These are phyloP conservation scores for Musca domestica DNA, from an alignment of 1,140 invertebrate genomes.

Conservation along the genomic window DNA sequence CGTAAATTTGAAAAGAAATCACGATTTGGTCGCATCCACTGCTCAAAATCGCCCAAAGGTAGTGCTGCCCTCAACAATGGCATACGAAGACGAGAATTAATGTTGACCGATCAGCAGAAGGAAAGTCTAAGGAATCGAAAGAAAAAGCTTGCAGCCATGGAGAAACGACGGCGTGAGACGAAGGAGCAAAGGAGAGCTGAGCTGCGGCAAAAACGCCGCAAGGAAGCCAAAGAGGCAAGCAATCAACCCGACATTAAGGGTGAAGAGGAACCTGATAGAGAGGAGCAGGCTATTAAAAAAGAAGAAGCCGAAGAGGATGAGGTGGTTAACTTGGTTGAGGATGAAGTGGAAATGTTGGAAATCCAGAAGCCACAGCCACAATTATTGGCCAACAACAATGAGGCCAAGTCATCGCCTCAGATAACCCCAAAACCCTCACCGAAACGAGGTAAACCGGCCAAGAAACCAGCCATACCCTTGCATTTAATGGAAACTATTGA, in stretches of 20 bases:
- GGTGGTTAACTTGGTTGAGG: slow-evolving; percentile 18
- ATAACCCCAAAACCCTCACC: slow-evolving; percentile 35
- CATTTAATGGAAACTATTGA: slow-evolving; percentile 40
- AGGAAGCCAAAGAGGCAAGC: slow-evolving; percentile 7
- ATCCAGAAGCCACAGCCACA: not conserved
- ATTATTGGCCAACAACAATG: slow-evolving; percentile 1
- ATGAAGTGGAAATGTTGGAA: slow-evolving; percentile 1
- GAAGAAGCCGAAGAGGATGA: slow-evolving; percentile 4
- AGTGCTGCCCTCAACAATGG: not conserved
- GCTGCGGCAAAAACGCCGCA: slow-evolving; percentile 20
- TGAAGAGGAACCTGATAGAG: not conserved
- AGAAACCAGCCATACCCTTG: slow-evolving; percentile 39
- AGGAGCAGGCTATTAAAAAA: not conserved
- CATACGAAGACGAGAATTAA: slow-evolving; percentile 36
- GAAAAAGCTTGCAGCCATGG: slow-evolving; percentile 28
- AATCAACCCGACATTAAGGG: not conserved
- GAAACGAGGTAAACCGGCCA: slow-evolving; percentile 36
- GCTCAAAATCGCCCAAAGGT: slow-evolving; percentile 5
- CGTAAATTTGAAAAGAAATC: slow-evolving; percentile 46
- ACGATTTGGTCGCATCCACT: slow-evolving; percentile 25
- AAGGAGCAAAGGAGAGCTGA: slow-evolving; percentile 20
- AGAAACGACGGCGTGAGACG: slow-evolving; percentile 27
- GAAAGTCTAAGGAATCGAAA: slow-evolving; percentile 32
- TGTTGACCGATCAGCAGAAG: slow-evolving; percentile 44
- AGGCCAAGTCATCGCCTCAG: not conserved